A percentile compares a stretch with the other conserved stretches of the same genome.
These are phyloP conservation scores for Drosophila tripunctata DNA, from an alignment of 2,888 invertebrate species.

Conservation along the genomic window DNA sequence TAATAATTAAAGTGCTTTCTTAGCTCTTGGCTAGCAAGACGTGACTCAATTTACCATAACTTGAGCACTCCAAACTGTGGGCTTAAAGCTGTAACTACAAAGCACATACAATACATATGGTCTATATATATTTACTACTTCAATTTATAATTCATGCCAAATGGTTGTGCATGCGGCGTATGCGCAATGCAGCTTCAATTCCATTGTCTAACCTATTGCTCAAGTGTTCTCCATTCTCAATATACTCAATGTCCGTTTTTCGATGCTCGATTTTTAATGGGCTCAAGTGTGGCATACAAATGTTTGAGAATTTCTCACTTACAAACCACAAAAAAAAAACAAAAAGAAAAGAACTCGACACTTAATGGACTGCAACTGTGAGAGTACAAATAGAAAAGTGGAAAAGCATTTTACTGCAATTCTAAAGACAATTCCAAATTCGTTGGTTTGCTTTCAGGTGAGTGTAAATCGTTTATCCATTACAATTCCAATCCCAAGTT, in stretches of 20 bases:
- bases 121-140: constrained; percentile 51
- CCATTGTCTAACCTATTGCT: constrained; percentile 41
- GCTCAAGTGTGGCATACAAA: constrained; percentile 53
- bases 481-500: constrained; percentile 20
- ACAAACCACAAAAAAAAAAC: too few species aligned
- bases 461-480: constrained; percentile 53
- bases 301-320: constrained; percentile 46
- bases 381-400: too few species aligned
- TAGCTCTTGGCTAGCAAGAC: too few species aligned
- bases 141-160: constrained; percentile 59
- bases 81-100: background rate
- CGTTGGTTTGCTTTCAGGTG: constrained; percentile 44
- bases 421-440: constrained; percentile 54
- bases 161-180: constrained; percentile 23
- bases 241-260: background rate
- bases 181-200: constrained; percentile 34
- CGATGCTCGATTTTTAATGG: constrained; percentile 42
- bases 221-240: constrained; percentile 5
- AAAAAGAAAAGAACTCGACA: constrained; percentile 12
- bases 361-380: constrained; percentile 48
- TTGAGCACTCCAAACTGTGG: constrained; percentile 9
- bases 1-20: too few species aligned
- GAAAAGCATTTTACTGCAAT: constrained; percentile 24
- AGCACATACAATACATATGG: constrained; percentile 21
- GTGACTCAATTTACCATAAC: constrained; percentile 51